These are phyloP conservation scores for Caenorhabditis plicata DNA, from an alignment of 2,888 invertebrate species.

Conservation along the genomic window DNA sequence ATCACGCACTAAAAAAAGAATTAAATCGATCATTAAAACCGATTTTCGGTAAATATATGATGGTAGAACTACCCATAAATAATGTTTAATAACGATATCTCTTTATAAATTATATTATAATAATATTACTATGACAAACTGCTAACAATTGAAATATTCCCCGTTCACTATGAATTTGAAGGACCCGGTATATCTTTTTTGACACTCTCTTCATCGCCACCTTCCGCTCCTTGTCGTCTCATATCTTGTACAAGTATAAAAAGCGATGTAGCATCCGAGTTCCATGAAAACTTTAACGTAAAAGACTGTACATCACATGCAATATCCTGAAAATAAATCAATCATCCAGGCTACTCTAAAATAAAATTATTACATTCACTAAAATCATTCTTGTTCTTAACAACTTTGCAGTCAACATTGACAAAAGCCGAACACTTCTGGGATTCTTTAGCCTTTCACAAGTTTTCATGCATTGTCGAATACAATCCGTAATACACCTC, in stretches of 20 bases:
- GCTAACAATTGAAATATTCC: slow-evolving; percentile 1
- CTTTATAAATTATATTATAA: neutral
- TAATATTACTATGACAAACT: too few species aligned
- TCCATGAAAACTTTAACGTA: slow-evolving; percentile 3
- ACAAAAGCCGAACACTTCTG: slow-evolving; percentile 3
- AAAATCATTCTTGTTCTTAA: neutral
- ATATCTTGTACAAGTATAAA: slow-evolving; percentile 16
- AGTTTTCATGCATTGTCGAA: neutral
- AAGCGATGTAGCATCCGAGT: slow-evolving; percentile 29
- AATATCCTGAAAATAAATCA: slow-evolving; percentile 13
- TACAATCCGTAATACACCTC: too few species aligned
- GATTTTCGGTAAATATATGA: too few species aligned
- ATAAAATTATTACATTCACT: neutral
- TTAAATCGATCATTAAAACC: too few species aligned
- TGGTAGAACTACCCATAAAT: too few species aligned
- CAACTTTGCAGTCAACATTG: neutral
- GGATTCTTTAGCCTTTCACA: neutral
- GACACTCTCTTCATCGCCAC: slow-evolving; percentile 12
- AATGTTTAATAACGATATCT: too few species aligned
- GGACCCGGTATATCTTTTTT: slow-evolving; percentile 2
- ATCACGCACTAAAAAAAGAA: too few species aligned
- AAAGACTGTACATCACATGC: slow-evolving; percentile 12
- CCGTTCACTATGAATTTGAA: neutral
- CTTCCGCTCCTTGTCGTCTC: neutral
- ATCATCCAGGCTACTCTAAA: neutral